Evolutionary conservation across 2,888 invertebrate genomes (phyloP).

Genomic region (Dryocosmus kuriphilus): DNA sequence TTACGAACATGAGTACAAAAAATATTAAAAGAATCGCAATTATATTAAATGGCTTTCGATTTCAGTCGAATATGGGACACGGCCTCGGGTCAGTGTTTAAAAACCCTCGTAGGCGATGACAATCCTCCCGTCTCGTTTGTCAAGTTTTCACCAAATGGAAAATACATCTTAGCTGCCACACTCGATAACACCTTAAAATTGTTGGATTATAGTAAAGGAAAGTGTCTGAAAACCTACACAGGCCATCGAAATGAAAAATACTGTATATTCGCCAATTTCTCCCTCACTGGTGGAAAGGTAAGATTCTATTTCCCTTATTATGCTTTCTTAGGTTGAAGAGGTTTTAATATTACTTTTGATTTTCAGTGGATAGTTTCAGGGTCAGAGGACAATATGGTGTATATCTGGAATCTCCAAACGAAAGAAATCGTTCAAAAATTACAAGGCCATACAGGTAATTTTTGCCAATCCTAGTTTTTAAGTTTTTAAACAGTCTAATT

Average conservation of each 20-base stretch:
- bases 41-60: not conserved
- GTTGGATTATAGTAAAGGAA: slow-evolving; percentile 99
- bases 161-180: slow-evolving; percentile 98
- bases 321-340: slow-evolving; percentile 7
- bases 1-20: not conserved
- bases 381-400: slow-evolving; percentile 99
- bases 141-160: slow-evolving; percentile 99
- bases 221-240: slow-evolving; percentile 98
- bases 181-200: slow-evolving; percentile 98
- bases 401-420: slow-evolving; percentile 99
- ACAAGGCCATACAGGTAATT: slow-evolving; percentile 95
- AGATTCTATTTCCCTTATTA: slow-evolving; percentile 54
- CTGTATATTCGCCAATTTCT: slow-evolving; percentile 99
- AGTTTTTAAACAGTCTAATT: not conserved
- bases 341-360: slow-evolving; percentile 40
- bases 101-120: slow-evolving; percentile 99
- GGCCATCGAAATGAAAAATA: slow-evolving; percentile 99
- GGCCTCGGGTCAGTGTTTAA: slow-evolving; percentile 98
- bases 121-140: slow-evolving; percentile 99
- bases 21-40: not conserved
- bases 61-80: slow-evolving; percentile 99
- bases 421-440: slow-evolving; percentile 99
- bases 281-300: slow-evolving; percentile 99
- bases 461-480: not conserved
- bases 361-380: slow-evolving; percentile 99